These are phyloP conservation scores for Aphelocoma californica DNA, from an alignment of 2,797 vertebrate species.

Conservation along the genomic window DNA sequence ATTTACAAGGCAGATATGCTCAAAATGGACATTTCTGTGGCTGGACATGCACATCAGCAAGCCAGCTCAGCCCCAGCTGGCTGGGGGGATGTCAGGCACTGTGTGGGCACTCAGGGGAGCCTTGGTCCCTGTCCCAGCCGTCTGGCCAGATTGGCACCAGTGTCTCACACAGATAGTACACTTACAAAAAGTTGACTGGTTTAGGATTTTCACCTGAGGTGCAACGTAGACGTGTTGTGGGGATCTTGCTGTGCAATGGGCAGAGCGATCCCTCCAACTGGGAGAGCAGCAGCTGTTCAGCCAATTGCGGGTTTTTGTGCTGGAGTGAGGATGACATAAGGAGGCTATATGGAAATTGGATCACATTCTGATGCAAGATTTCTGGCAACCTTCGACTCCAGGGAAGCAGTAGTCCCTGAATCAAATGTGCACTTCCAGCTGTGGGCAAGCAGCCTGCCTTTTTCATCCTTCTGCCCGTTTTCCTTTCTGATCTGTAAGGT, in stretches of 20 bases:
- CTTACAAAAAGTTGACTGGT: not conserved
- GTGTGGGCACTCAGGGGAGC: accelerated
- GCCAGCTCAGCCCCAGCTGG: not conserved
- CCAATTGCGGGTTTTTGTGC: not conserved
- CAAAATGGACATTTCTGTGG: not conserved
- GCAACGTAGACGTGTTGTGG: accelerated
- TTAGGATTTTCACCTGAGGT: not conserved
- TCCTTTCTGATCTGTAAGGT: not conserved
- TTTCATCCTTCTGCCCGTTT: not conserved
- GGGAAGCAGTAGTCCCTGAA: not conserved
- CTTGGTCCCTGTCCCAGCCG: not conserved
- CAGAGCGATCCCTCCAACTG: accelerated
- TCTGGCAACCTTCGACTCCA: not conserved
- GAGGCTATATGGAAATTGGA: not conserved
- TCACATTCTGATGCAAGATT: not conserved
- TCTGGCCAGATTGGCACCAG: not conserved
- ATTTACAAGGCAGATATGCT: not conserved
- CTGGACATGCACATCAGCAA: accelerated
- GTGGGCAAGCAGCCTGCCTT: not conserved
- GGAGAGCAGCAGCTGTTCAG: not conserved
- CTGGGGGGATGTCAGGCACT: not conserved
- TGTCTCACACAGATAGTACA: not conserved
- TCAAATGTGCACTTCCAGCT: not conserved
- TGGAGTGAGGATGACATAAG: not conserved
- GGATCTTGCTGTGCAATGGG: not conserved